Evolutionary conservation across 2,113 vertebrate genomes (phyloP), one percentile per base, ranked within the genome.

Genomic region (Trichechus manatus): DNA sequence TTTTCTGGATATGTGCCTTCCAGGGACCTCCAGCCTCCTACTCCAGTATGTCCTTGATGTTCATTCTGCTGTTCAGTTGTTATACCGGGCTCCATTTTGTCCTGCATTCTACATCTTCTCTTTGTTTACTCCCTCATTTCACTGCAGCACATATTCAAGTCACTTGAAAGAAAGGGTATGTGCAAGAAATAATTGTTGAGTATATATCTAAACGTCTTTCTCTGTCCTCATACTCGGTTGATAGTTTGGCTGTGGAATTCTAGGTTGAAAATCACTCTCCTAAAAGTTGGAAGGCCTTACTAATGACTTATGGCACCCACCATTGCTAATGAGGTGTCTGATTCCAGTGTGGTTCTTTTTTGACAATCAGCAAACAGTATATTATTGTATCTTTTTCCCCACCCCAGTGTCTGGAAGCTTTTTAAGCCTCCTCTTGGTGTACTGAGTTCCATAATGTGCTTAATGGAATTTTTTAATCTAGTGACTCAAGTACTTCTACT

Each of bases 211-310:
- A 36, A 87, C 36, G 23, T 6, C 39, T 77, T 47, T 66, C n/a
- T 83, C 50, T 90, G 42, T 77, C 31, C 13, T 86, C 17, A 31
- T 23, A 19, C 7, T 66, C 78, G 59, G 31, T 42, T 80, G 63
- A 61, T 68, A 84, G 22, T 93, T 78, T 87, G 80, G 19, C 77
- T 96, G 25, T 93, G 61, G 33, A 82, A 44, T 92, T 91, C 25
- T 66, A 59, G 25, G 8, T 77, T 63, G 77, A 68, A 94, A 87
- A 75, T 78, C 39, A 17, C 92, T 68, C 50, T 36, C 63, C 78
- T 14, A 36, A 31, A 70, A 82, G n/a, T 42, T 94, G 27, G 25
- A 39, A 64, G 36, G 36, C 29, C 14, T 7, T 17, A 33, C 77
- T 31, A 33, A 33, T 63, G 19, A 75, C 4, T 6, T 68, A 61